Evolutionary conservation across 2,888 invertebrate species (phyloP).

Genomic region (Hyles lineata): DNA sequence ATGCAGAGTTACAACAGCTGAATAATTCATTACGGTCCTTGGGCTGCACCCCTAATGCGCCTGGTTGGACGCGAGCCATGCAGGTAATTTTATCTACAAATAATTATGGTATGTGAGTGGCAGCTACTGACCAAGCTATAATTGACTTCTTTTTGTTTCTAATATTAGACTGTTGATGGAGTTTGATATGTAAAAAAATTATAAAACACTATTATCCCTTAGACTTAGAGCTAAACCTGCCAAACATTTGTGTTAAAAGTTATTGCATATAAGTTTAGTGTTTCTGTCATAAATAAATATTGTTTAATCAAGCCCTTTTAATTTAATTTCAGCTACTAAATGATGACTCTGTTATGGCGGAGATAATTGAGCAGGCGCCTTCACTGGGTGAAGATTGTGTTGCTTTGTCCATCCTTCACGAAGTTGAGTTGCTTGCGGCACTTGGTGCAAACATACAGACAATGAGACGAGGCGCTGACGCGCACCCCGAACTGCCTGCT

Average conservation of each 20-base stretch:
- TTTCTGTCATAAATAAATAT: not conserved
- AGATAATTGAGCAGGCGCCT: slow-evolving; percentile 89
- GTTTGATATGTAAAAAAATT: not conserved
- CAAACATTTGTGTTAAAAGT: too few species aligned
- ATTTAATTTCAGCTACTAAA: slow-evolving; percentile 65
- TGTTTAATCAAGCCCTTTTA: too few species aligned
- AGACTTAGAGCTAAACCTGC: too few species aligned
- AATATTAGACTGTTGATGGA: not conserved
- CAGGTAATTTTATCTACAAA: slow-evolving; percentile 73
- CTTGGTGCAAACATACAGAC: slow-evolving; percentile 87
- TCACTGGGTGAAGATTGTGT: slow-evolving; percentile 89
- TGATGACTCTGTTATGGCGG: slow-evolving; percentile 84
- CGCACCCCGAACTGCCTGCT: slow-evolving; percentile 89
- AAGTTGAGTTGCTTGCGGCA: slow-evolving; percentile 90
- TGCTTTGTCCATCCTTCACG: slow-evolving; percentile 90
- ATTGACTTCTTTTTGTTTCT: too few species aligned
- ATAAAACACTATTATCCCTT: not conserved
- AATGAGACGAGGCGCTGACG: slow-evolving; percentile 87
- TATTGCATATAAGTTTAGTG: too few species aligned
- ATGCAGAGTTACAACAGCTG: slow-evolving; percentile 86
- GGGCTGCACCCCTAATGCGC: slow-evolving; percentile 81
- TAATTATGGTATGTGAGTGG: not conserved
- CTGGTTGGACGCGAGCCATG: slow-evolving; percentile 87
- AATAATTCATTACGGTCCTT: slow-evolving; percentile 87
- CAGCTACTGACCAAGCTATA: too few species aligned